Percentiles rank a stretch among this genome's conserved stretches.
Evolutionary conservation across 2,797 vertebrate genomes (phyloP).

Genomic region (Sebastes matsubarae): DNA sequence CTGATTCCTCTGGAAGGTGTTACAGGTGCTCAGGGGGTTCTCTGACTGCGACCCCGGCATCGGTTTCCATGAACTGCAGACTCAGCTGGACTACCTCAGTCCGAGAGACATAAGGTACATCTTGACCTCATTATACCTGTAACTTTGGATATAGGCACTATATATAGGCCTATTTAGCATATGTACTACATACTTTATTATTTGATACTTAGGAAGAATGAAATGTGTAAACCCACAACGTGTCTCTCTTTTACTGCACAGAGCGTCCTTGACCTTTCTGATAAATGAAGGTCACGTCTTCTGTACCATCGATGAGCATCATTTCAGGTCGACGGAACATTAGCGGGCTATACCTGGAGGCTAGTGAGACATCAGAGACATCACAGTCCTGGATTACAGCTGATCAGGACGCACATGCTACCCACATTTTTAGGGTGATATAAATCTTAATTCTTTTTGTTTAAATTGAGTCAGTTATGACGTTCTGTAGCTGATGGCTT

Average conservation of each 20-base stretch:
- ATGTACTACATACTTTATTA: not conserved
- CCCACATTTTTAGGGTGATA: not conserved
- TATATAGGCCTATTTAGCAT: not conserved
- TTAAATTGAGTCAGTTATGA: not conserved
- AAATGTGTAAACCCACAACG: not conserved
- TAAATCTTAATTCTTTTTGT: not conserved
- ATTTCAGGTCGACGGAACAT: slow-evolving; percentile 51
- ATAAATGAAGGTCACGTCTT: slow-evolving; percentile 58
- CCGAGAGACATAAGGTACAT: slow-evolving; percentile 45
- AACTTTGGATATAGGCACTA: not conserved
- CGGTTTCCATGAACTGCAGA: slow-evolving; percentile 38
- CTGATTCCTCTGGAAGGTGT: slow-evolving; percentile 41
- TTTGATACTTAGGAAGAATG: not conserved
- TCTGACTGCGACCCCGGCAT: slow-evolving; percentile 18
- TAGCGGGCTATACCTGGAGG: not conserved
- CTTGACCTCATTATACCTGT: not conserved
- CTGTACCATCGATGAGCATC: slow-evolving; percentile 60
- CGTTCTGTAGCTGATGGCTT: not conserved
- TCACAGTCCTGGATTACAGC: not conserved
- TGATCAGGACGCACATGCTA: not conserved
- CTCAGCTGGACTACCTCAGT: slow-evolving; percentile 17
- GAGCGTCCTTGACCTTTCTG: slow-evolving; percentile 57
- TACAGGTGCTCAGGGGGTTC: slow-evolving; percentile 30
- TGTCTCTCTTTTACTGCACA: slow-evolving; percentile 12
- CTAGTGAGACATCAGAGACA: not conserved